Evolutionary conservation across 2,113 vertebrate species (phyloP).

Genomic region (Albula goreensis): DNA sequence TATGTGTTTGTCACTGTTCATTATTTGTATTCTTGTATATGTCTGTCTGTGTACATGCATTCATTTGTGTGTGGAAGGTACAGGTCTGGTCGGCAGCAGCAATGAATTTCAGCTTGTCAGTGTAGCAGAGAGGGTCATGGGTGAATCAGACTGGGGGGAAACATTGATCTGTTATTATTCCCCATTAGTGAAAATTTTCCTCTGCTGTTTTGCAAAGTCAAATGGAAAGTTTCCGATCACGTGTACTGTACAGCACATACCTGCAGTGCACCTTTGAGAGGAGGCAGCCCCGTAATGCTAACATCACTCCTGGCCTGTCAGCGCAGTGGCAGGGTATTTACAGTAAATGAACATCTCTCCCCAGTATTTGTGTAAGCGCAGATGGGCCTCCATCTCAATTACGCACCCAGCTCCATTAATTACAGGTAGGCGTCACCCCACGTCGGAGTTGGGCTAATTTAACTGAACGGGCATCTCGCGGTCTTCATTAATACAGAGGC

Average conservation of each 20-base stretch:
- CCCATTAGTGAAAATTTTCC: background rate
- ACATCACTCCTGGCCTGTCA: slow-evolving; percentile 21
- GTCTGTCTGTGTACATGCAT: background rate
- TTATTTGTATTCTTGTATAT: too few species aligned
- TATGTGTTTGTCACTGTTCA: background rate
- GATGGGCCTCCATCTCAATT: slow-evolving; percentile 12
- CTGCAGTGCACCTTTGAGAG: background rate
- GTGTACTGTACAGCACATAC: background rate
- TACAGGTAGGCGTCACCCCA: background rate
- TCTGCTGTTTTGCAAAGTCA: background rate
- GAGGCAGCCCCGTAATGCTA: background rate
- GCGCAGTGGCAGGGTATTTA: accelerated
- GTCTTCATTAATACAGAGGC: background rate
- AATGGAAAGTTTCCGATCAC: background rate
- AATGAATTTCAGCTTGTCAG: background rate
- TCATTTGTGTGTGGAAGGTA: background rate
- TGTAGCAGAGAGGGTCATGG: background rate
- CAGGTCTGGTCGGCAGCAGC: background rate
- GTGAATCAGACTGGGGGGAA: background rate
- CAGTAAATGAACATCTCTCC: slow-evolving; percentile 21
- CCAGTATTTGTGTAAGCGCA: slow-evolving; percentile 13
- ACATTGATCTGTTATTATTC: background rate
- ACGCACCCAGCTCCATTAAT: slow-evolving; percentile 1
- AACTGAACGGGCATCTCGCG: background rate
- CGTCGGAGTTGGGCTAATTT: background rate